A percentile compares a stretch with the other conserved stretches of the same genome.
phyloP scores from a whole-genome alignment of 1,140 invertebrate species.

The Xylocopa sonorina region DNA sequence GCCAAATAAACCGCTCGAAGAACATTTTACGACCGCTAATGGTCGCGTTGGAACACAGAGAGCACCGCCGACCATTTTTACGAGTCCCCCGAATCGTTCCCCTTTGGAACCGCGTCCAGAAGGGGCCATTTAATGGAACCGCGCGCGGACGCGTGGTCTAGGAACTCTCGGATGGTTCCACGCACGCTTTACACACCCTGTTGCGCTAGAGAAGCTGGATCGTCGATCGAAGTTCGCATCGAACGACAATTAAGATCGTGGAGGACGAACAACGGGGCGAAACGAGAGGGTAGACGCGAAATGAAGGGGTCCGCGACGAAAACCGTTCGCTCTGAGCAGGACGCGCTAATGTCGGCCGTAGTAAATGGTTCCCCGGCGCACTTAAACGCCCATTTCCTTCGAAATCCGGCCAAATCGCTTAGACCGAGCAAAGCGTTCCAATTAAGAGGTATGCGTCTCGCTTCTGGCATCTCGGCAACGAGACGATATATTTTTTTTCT shows the following conservation, averaged over 20 bases:
- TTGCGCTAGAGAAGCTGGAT: too few species aligned
- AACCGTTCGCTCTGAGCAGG: background rate
- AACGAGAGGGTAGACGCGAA: background rate
- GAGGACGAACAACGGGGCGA: too few species aligned
- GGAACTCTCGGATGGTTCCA: too few species aligned
- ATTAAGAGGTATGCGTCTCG: conserved; percentile 81
- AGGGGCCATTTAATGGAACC: background rate
- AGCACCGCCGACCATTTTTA: conserved; percentile 12
- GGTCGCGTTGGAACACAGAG: background rate
- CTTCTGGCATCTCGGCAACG: conserved; percentile 76
- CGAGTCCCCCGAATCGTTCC: background rate
- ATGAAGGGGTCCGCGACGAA: background rate
- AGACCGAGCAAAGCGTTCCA: conserved; percentile 80
- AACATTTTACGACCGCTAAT: conserved; percentile 30
- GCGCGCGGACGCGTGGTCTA: too few species aligned
- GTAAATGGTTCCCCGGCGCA: conserved; percentile 76
- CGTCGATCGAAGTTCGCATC: too few species aligned
- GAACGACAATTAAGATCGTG: too few species aligned
- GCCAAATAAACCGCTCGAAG: conserved; percentile 26
- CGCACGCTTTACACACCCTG: too few species aligned
- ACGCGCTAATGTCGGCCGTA: conserved; percentile 65
- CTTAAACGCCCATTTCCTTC: conserved; percentile 80
- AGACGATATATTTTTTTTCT: conserved; percentile 63
- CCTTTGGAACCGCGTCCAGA: background rate
- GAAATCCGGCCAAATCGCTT: conserved; percentile 80